These are phyloP conservation scores for Ornithorhynchus anatinus DNA, from an alignment of 2,113 vertebrate genomes.

Conservation along the genomic window DNA sequence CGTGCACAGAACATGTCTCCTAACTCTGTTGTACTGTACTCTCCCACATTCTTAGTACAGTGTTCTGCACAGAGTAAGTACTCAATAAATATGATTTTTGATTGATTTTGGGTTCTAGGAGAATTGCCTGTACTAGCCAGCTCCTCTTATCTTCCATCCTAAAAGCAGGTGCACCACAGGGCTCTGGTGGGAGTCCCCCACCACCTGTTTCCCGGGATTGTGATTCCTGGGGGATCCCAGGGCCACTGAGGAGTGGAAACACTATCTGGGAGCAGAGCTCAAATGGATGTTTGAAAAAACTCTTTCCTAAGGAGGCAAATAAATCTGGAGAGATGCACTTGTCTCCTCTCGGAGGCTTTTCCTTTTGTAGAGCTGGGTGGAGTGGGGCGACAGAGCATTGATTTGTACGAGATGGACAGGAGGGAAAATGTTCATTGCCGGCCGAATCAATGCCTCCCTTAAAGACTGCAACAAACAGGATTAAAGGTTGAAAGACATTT, in stretches of 20 bases:
- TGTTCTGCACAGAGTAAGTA: too few relatives aligned
- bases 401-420: conserved; percentile 42
- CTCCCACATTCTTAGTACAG: too few relatives aligned
- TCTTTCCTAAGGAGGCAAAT: conserved; percentile 39
- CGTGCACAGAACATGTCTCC: too few relatives aligned
- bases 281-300: neutral
- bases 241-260: neutral
- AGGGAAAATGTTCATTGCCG: conserved; percentile 23
- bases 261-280: neutral
- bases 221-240: too few relatives aligned
- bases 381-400: conserved; percentile 38
- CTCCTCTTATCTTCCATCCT: too few relatives aligned
- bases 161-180: too few relatives aligned
- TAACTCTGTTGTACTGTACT: too few relatives aligned
- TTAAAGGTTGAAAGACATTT: conserved; percentile 50
- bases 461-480: conserved; percentile 29
- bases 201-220: too few relatives aligned
- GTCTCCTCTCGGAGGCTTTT: conserved; percentile 28
- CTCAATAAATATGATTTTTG: too few relatives aligned
- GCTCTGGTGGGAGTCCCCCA: too few relatives aligned
- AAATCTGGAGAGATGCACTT: conserved; percentile 41
- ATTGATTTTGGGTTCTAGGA: too few relatives aligned
- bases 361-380: conserved; percentile 30
- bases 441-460: conserved; percentile 44
- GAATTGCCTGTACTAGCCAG: too few relatives aligned